These are phyloP conservation scores for Lycia hirtaria DNA, from an alignment of 2,888 invertebrate genomes.

Conservation along the genomic window DNA sequence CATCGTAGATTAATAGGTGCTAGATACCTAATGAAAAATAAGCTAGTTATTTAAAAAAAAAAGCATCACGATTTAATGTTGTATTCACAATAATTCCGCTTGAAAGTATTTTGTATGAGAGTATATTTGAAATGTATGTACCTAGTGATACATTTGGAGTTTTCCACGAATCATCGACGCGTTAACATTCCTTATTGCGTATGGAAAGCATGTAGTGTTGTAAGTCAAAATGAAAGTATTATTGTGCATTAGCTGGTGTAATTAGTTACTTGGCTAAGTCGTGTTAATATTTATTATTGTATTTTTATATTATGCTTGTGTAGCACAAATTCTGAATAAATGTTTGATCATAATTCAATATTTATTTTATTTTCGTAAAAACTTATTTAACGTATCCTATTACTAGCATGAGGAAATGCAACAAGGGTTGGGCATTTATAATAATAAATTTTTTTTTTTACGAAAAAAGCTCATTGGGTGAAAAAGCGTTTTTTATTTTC, in stretches of 20 bases:
- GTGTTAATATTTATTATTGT: conserved; percentile 84
- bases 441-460: too few species aligned
- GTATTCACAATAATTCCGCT: conserved; percentile 25
- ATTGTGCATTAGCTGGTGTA: conserved; percentile 77
- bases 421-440: too few species aligned
- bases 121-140: conserved; percentile 15
- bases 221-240: conserved; percentile 80
- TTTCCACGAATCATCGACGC: conserved; percentile 22
- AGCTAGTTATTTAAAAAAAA: conserved; percentile 28
- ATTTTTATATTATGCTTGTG: conserved; percentile 85
- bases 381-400: too few species aligned
- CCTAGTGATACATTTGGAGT: neutral
- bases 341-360: conserved; percentile 68
- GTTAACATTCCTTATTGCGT: conserved; percentile 63
- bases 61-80: conserved; percentile 31
- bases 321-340: conserved; percentile 85
- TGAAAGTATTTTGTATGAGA: conserved; percentile 31
- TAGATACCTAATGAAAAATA: conserved; percentile 49
- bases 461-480: too few species aligned
- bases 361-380: neutral
- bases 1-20: conserved; percentile 60
- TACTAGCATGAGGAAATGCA: neutral
- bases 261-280: conserved; percentile 72
- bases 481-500: too few species aligned
- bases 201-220: conserved; percentile 50